Conservation (phyloP, 2,797 vertebrate species). For the Brotula barbata region DNA sequence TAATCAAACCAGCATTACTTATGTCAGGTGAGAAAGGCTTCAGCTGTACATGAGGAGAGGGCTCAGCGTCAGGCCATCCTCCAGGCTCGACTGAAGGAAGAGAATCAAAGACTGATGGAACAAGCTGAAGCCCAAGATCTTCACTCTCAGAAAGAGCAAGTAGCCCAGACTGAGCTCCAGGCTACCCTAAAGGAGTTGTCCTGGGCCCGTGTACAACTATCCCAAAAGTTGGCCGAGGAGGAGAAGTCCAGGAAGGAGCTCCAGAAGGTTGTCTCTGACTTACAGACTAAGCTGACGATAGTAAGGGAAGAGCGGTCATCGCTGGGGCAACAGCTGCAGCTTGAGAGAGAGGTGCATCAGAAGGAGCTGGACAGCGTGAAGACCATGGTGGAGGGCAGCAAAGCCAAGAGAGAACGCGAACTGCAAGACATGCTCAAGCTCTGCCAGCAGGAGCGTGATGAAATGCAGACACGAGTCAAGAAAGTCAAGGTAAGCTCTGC, state of each 20-base stretch:
- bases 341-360: constrained; percentile 87
- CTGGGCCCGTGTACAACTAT: constrained; percentile 78
- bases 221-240: constrained; percentile 80
- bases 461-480: constrained; percentile 78
- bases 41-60: constrained; percentile 79
- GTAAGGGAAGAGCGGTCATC: constrained; percentile 79
- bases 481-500: constrained; percentile 80
- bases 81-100: constrained; percentile 77
- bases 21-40: constrained; percentile 72
- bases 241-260: constrained; percentile 81
- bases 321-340: constrained; percentile 83
- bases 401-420: constrained; percentile 71
- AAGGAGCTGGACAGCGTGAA: constrained; percentile 81
- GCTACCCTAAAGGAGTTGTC: constrained; percentile 82
- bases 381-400: constrained; percentile 73
- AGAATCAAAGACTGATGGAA: constrained; percentile 82
- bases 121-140: constrained; percentile 69
- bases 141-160: constrained; percentile 79
- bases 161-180: constrained; percentile 82
- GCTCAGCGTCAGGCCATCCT: constrained; percentile 73
- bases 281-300: constrained; percentile 75
- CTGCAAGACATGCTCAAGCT: constrained; percentile 79
- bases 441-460: constrained; percentile 82
- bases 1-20: constrained; percentile 18
- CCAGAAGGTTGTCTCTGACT: constrained; percentile 59